These are phyloP conservation scores for Loxodonta africana DNA, from an alignment of 2,113 vertebrate species.

Conservation along the genomic window DNA sequence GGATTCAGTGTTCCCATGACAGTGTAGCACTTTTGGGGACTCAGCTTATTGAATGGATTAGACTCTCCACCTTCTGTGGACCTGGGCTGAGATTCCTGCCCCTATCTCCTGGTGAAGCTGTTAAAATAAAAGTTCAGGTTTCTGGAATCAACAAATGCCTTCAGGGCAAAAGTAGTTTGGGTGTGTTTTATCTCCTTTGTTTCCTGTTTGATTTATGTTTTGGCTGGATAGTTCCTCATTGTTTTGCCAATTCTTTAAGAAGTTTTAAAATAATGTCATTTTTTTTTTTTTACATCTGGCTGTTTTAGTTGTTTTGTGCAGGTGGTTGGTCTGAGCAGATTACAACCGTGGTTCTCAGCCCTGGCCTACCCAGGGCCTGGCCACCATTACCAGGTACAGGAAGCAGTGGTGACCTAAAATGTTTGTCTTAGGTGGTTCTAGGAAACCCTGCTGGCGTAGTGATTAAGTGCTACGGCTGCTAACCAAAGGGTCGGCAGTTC, in stretches of 20 bases:
- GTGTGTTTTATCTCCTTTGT: not conserved
- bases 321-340: not conserved
- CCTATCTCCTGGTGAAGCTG: not conserved
- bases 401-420: not conserved
- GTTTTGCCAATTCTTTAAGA: constrained; percentile 1
- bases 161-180: not conserved
- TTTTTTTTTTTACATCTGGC: not conserved
- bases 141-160: not conserved
- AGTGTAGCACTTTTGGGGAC: too few relatives aligned
- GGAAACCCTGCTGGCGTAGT: too few relatives aligned
- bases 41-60: not conserved
- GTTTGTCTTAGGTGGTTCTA: not conserved
- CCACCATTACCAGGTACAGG: not conserved
- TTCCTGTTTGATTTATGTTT: not conserved
- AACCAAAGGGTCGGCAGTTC: too few relatives aligned
- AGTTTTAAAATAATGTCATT: not conserved
- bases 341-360: not conserved
- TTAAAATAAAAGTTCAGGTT: not conserved
- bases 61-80: not conserved
- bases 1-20: not conserved
- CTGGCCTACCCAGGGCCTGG: not conserved
- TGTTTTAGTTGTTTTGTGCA: not conserved
- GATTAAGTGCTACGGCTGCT: too few relatives aligned
- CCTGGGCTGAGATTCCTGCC: not conserved
- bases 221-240: not conserved